phyloP scores from a whole-genome alignment of 2,888 invertebrate genomes.

The Eupithecia centaureata region DNA sequence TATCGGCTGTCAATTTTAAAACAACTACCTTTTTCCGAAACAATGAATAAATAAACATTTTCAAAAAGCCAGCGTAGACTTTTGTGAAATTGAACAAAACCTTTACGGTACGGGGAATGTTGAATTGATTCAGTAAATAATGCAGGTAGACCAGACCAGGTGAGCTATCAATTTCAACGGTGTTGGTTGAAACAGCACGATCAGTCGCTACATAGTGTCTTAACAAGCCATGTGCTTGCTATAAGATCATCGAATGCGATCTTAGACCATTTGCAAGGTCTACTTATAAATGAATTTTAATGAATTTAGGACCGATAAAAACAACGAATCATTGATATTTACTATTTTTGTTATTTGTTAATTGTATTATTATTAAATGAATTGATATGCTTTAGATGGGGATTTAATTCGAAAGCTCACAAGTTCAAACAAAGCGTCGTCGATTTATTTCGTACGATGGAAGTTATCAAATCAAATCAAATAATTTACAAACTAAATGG shows the following conservation, averaged over 20 bases:
- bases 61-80: background rate
- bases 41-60: background rate
- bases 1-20: background rate
- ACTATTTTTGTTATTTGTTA: too few relatives aligned
- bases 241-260: background rate
- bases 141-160: constrained; percentile 45
- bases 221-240: background rate
- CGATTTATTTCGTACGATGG: background rate
- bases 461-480: too few relatives aligned
- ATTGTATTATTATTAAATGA: too few relatives aligned
- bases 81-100: constrained; percentile 26
- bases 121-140: constrained; percentile 36
- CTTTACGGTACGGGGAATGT: constrained; percentile 32
- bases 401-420: too few relatives aligned
- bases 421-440: background rate
- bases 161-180: constrained; percentile 55
- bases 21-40: background rate
- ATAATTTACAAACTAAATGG: too few relatives aligned
- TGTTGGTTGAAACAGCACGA: constrained; percentile 14
- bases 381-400: too few relatives aligned
- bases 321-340: too few relatives aligned
- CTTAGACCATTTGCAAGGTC: background rate
- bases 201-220: background rate
- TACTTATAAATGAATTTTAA: too few relatives aligned
- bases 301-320: too few relatives aligned